A percentile compares a stretch with the other conserved stretches of the same genome.
phyloP scores from a whole-genome alignment of 53 echinoderm and acorn worm species.

The Antedon mediterranea region DNA sequence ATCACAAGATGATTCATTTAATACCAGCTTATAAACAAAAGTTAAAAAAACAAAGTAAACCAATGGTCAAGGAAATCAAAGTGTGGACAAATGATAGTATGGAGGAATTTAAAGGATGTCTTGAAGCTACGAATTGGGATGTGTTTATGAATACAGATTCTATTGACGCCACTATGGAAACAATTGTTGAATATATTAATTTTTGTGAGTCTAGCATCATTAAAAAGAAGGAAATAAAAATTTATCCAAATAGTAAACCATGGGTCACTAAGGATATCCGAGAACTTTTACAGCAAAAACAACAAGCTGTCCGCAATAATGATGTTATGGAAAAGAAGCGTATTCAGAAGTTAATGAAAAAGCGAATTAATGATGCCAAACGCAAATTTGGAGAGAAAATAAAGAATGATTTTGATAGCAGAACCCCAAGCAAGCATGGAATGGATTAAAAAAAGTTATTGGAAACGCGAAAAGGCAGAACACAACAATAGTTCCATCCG shows the following conservation, averaged over 20 bases:
- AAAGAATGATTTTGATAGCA: not conserved
- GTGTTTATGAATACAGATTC: not conserved
- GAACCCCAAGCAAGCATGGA: not conserved
- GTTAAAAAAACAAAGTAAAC: slow-evolving; percentile 7
- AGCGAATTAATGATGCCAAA: not conserved
- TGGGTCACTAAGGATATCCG: slow-evolving; percentile 14
- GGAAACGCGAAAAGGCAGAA: not conserved
- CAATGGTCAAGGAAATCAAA: slow-evolving; percentile 1
- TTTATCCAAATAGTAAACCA: slow-evolving; percentile 18
- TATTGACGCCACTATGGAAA: not conserved
- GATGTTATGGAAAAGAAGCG: too few species aligned
- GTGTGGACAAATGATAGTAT: not conserved
- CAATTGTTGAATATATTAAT: slow-evolving; percentile 5
- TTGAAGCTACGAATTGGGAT: slow-evolving; percentile 14
- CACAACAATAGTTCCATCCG: not conserved
- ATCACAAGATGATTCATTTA: too few species aligned
- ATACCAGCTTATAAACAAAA: slow-evolving; percentile 23
- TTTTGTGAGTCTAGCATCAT: slow-evolving; percentile 19
- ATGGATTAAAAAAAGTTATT: not conserved
- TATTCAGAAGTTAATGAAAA: not conserved
- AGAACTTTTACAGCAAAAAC: not conserved
- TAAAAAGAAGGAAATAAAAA: not conserved
- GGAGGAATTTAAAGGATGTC: slow-evolving; percentile 2
- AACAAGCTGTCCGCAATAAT: too few species aligned
- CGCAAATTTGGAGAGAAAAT: not conserved